Evolutionary conservation across 2,888 invertebrate species (phyloP).

Genomic region (Nipponacmea schrenckii): DNA sequence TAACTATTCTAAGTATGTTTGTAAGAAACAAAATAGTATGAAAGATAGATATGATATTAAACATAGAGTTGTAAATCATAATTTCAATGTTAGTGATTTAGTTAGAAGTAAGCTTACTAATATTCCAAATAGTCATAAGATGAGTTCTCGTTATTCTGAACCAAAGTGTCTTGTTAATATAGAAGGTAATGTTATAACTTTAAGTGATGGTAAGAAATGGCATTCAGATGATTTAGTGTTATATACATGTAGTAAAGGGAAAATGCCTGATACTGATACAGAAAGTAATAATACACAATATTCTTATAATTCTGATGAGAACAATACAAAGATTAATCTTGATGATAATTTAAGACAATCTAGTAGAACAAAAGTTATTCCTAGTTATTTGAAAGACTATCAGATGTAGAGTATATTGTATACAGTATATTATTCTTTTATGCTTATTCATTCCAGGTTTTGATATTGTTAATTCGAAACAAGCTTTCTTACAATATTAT

Average conservation of each 20-base stretch:
- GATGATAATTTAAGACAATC: neutral
- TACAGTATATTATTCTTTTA: too few relatives aligned
- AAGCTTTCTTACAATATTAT: too few relatives aligned
- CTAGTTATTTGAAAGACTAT: neutral
- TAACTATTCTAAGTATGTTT: neutral
- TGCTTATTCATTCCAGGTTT: too few relatives aligned
- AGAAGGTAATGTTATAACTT: neutral
- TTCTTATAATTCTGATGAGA: neutral
- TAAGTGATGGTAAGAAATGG: constrained; percentile 7
- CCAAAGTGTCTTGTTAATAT: constrained; percentile 4
- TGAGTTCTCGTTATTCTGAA: constrained; percentile 3
- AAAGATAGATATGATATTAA: neutral
- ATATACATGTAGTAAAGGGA: neutral
- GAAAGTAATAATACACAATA: neutral
- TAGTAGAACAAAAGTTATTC: neutral
- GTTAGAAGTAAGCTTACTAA: neutral
- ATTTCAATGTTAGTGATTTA: neutral
- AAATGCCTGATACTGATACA: neutral
- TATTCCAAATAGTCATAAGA: neutral
- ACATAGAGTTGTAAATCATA: neutral
- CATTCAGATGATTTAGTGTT: neutral
- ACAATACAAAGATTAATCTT: neutral
- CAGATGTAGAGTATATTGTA: neutral
- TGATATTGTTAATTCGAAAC: too few relatives aligned
- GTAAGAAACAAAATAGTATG: neutral